Evolutionary conservation across 2,797 vertebrate genomes (phyloP).

Genomic region (Argya squamiceps): DNA sequence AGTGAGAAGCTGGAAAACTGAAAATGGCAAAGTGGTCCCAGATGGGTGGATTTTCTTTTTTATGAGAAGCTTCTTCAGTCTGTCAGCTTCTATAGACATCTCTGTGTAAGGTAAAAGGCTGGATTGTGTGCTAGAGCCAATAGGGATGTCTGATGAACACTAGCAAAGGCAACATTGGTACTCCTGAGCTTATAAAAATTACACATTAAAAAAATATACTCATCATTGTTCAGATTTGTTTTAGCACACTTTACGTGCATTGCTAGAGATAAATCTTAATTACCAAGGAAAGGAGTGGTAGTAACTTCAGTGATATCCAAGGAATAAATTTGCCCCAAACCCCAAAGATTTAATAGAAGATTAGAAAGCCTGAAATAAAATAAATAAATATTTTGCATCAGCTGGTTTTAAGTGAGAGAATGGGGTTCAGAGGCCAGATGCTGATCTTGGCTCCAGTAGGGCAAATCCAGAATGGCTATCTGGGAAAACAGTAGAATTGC

Average conservation of each 20-base stretch:
- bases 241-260: background rate
- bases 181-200: background rate
- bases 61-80: background rate
- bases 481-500: background rate
- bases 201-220: background rate
- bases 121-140: background rate
- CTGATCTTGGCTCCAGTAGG: background rate
- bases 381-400: background rate
- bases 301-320: background rate
- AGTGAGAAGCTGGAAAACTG: constrained; percentile 43
- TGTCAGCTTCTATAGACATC: background rate
- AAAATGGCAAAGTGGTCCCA: constrained; percentile 39
- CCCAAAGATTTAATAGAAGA: background rate
- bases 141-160: background rate
- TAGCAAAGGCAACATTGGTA: background rate
- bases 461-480: background rate
- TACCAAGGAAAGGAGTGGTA: background rate
- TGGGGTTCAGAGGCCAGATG: background rate
- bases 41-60: background rate
- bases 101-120: background rate
- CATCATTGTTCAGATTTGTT: background rate
- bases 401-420: background rate
- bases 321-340: background rate
- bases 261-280: background rate
- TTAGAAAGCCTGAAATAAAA: background rate